Base-by-base conservation (phyloP, 2,797 vertebrate species). In the Spea hammondii region DNA sequence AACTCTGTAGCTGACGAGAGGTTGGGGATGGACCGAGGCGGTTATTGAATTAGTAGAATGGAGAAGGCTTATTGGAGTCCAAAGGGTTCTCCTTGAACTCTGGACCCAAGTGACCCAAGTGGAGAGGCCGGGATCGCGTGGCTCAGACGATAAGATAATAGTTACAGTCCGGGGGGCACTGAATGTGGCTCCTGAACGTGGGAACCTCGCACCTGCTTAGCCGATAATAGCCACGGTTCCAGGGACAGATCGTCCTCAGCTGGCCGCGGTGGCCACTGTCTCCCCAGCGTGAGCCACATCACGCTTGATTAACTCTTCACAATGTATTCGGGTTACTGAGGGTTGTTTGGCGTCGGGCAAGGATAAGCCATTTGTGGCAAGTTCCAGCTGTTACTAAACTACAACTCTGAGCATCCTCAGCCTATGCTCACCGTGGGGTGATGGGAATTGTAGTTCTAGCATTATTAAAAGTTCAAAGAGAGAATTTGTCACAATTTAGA, bases 141-240 rank as follows among this genome's bases (percentile, higher is more conserved):
- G 32, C 32, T 32, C 32, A 32, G 32, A 17, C 17, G 1, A 32
- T 32, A 32, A 32, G 1, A 32, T 32, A 32, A 32, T 32, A 32
- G 17, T 17, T 17, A 17, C 17, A 17, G 32, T 32, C 32, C 32
- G 32, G 32, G 32, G 32, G 32, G 32, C 32, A 2, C 32, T 32
- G 32, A 32, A 32, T 5, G 67, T 69, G 17, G 17, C 17, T 17
- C 17, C 32, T 32, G 32, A 32, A 32, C 1, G 67, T 69, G 67
- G n/a, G 67, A 69, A 69, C 14, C n/a, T 69, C 10, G 10, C 67
- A 69, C 67, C 67, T 69, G 67, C 13, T 69, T 14, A 51, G 48
- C 67, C 14, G 32, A 10, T 51, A 69, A 69, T 69, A 69, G 32
- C 46, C 65, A 49, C 12, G n/a, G 4, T 6, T 13, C 44, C 67